phyloP scores from a whole-genome alignment of 2,888 invertebrate genomes.

The Himalopsyche tibetana region DNA sequence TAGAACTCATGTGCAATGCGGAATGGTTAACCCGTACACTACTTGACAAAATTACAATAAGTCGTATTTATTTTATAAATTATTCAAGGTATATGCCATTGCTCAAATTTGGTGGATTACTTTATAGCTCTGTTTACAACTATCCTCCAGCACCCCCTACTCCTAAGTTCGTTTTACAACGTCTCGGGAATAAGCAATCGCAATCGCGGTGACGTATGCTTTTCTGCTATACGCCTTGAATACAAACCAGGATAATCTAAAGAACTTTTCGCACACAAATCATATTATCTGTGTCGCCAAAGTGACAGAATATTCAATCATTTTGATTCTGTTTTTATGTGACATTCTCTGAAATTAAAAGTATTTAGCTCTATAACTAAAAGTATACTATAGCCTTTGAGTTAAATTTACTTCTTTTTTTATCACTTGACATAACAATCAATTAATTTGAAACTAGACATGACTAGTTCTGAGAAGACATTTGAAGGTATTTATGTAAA shows the following conservation, averaged over 20 bases:
- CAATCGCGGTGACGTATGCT: slow-evolving; percentile 51
- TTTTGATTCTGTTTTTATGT: too few species aligned
- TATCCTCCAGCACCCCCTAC: neutral
- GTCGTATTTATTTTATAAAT: neutral
- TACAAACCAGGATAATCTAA: slow-evolving; percentile 50
- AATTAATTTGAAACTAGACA: too few species aligned
- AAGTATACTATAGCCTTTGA: too few species aligned
- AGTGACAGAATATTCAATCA: neutral
- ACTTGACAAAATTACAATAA: slow-evolving; percentile 4
- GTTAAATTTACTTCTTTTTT: too few species aligned
- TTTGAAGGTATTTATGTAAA: too few species aligned
- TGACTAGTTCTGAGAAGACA: too few species aligned
- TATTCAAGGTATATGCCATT: slow-evolving; percentile 26
- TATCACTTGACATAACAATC: too few species aligned
- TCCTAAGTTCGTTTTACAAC: neutral
- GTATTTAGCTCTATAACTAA: too few species aligned
- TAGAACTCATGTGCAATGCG: too few species aligned
- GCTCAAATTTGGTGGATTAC: slow-evolving; percentile 35
- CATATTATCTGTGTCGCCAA: slow-evolving; percentile 28
- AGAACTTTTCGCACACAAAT: slow-evolving; percentile 27
- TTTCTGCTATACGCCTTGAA: slow-evolving; percentile 46
- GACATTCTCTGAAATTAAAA: too few species aligned
- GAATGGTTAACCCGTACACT: too few species aligned
- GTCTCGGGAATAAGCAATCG: slow-evolving; percentile 48
- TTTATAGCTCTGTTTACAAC: slow-evolving; percentile 42